Conservation (phyloP, 2,113 vertebrate species). For the Rutilus rutilus region DNA sequence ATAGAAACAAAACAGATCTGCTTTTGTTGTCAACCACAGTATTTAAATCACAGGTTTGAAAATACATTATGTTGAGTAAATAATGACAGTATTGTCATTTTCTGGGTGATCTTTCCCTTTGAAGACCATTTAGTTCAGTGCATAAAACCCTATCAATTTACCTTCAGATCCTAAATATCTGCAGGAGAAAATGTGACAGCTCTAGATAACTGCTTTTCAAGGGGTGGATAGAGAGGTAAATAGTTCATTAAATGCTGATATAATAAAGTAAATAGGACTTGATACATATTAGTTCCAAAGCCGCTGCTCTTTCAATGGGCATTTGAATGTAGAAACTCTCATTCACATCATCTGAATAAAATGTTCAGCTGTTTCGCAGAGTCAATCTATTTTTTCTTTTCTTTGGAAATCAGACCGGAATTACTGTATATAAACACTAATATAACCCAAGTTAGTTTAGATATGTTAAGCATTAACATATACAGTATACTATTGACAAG, state of each 20-base stretch:
- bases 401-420: constrained; percentile 24
- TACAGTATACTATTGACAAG: constrained; percentile 41
- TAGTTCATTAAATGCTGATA: neutral
- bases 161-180: neutral
- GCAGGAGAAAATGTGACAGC: neutral
- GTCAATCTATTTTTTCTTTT: neutral
- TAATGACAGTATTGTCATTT: neutral
- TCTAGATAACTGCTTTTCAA: neutral
- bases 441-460: constrained; percentile 44
- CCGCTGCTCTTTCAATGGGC: neutral
- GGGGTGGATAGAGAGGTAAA: constrained; percentile 5
- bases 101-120: neutral
- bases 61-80: neutral
- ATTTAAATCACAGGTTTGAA: neutral
- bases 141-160: neutral
- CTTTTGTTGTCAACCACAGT: neutral
- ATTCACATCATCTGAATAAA: constrained; percentile 2
- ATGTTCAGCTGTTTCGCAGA: neutral
- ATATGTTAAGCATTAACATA: constrained; percentile 41
- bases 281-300: constrained; percentile 5
- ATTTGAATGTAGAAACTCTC: neutral
- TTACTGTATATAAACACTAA: constrained; percentile 26
- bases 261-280: constrained; percentile 12
- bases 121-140: constrained; percentile 17
- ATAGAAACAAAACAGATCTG: neutral